phyloP scores from a whole-genome alignment of 2,888 invertebrate species.

The Heteromyza rotundicornis region DNA sequence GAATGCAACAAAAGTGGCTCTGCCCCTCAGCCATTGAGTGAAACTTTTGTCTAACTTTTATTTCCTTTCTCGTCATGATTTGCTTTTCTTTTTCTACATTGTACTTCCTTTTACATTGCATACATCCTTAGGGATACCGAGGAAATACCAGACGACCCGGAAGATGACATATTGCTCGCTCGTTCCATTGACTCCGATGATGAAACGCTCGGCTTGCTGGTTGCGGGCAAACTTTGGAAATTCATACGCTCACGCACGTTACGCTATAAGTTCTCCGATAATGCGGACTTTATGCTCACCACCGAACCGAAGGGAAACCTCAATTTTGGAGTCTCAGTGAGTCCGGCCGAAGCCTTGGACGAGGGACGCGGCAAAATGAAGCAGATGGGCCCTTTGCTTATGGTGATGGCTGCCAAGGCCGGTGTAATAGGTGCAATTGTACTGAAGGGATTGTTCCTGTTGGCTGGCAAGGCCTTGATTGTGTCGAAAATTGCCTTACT shows the following conservation, averaged over 20 bases:
- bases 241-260: constrained; percentile 79
- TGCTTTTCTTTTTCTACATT: constrained; percentile 8
- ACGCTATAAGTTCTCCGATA: constrained; percentile 79
- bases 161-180: constrained; percentile 67
- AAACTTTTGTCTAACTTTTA: no score
- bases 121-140: constrained; percentile 50
- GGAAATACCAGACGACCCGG: constrained; percentile 63
- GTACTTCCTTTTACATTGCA: no score
- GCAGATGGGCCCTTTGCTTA: constrained; percentile 74
- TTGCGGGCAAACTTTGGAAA: constrained; percentile 77
- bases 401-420: constrained; percentile 79
- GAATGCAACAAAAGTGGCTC: background rate
- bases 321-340: constrained; percentile 71
- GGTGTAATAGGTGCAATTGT: constrained; percentile 81
- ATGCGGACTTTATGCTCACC: constrained; percentile 78
- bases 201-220: constrained; percentile 69
- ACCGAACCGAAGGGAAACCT: constrained; percentile 71
- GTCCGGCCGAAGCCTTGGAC: constrained; percentile 67
- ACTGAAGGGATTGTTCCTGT: constrained; percentile 79
- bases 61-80: no score
- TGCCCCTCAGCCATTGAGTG: background rate
- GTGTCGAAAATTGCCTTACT: constrained; percentile 85
- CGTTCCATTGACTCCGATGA: constrained; percentile 65
- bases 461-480: constrained; percentile 84
- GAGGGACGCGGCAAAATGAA: constrained; percentile 77